Percentiles rank a stretch among this genome's conserved stretches.
These are phyloP conservation scores for Plebejus argus DNA, from an alignment of 2,888 invertebrate species.

Conservation along the genomic window DNA sequence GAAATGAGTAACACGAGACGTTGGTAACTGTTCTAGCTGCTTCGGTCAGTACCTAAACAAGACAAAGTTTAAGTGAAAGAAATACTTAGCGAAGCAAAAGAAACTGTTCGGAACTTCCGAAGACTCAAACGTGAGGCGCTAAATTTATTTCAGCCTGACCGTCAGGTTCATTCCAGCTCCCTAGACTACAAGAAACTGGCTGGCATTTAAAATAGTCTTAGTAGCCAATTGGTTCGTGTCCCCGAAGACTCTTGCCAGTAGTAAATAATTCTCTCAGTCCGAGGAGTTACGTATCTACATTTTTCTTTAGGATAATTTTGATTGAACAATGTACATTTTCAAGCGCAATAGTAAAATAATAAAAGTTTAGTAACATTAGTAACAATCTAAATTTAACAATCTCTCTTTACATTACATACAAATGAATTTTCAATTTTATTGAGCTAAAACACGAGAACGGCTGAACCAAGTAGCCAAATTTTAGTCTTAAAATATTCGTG, in stretches of 20 bases:
- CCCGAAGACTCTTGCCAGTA: conserved; percentile 14
- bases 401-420: too few relatives aligned
- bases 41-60: conserved; percentile 20
- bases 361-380: too few relatives aligned
- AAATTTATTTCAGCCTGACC: conserved; percentile 46
- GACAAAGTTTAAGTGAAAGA: conserved; percentile 1
- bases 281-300: background rate
- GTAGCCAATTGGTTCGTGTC: conserved; percentile 40
- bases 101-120: background rate
- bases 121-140: conserved; percentile 48
- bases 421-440: too few relatives aligned
- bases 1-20: background rate
- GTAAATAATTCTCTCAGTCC: conserved; percentile 28
- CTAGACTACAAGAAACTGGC: conserved; percentile 43
- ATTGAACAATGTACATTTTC: too few relatives aligned
- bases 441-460: too few relatives aligned
- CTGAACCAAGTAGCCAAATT: too few relatives aligned
- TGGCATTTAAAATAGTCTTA: conserved; percentile 47
- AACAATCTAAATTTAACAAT: too few relatives aligned
- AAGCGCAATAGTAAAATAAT: too few relatives aligned
- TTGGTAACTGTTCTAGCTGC: background rate
- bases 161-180: conserved; percentile 39
- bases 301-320: background rate
- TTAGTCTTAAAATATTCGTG: too few relatives aligned
- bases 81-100: conserved; percentile 1